Conservation (phyloP, 2,113 vertebrate genomes). For the Podarcis muralis region DNA sequence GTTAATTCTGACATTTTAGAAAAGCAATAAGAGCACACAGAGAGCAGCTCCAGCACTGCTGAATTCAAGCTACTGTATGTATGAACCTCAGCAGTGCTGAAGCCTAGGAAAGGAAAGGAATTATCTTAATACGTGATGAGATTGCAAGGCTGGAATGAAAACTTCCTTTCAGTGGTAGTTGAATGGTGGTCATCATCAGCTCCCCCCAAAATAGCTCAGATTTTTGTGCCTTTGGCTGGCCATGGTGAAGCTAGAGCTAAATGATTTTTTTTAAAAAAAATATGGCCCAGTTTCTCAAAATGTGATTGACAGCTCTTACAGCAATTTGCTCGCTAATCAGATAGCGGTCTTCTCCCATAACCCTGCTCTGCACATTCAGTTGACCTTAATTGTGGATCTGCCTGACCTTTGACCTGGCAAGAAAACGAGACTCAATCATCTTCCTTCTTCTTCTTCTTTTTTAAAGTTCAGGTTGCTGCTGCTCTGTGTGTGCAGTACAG, state of each 20-base stretch:
- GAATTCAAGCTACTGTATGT: not conserved
- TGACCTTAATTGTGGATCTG: slow-evolving; percentile 81
- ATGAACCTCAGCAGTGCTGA: not conserved
- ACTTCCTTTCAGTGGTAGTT: not conserved
- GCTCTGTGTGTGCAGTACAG: not conserved
- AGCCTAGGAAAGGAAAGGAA: not conserved
- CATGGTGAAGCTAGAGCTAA: slow-evolving; percentile 47
- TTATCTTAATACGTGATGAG: not conserved
- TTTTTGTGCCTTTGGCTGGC: not conserved
- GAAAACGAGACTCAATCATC: slow-evolving; percentile 35
- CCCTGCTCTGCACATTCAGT: slow-evolving; percentile 73
- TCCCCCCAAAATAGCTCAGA: not conserved
- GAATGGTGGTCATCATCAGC: not conserved
- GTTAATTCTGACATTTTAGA: not conserved
- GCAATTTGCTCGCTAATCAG: slow-evolving; percentile 76
- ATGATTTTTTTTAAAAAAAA: slow-evolving; percentile 25
- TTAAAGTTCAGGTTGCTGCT: not conserved
- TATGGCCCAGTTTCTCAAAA: slow-evolving; percentile 18
- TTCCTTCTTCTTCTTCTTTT: not conserved
- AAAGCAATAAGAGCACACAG: not conserved
- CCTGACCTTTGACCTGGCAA: slow-evolving; percentile 79
- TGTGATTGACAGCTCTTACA: slow-evolving; percentile 79
- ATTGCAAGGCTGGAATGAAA: not conserved
- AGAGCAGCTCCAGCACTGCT: no score
- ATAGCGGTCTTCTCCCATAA: slow-evolving; percentile 77